Conservation (phyloP, 2,888 invertebrate genomes). For the Callinectes sapidus region DNA sequence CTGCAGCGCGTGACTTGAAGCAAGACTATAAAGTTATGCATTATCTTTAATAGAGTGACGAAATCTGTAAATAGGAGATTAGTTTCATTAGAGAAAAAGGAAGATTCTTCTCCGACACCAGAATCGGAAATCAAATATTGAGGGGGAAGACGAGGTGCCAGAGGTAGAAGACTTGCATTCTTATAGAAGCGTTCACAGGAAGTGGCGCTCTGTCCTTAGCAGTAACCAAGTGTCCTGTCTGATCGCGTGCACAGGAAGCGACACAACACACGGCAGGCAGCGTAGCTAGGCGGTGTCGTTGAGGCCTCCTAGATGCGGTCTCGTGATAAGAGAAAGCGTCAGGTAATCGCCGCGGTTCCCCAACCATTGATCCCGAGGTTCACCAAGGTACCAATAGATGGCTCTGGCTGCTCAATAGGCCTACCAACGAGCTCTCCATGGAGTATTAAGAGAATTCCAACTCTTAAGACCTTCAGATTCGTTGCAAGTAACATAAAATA, state of each 20-base stretch:
- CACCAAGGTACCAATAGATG: conserved; percentile 60
- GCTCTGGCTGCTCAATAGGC: conserved; percentile 67
- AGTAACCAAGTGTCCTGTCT: conserved; percentile 2
- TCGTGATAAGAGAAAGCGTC: conserved; percentile 42
- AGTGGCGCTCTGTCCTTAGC: conserved; percentile 18
- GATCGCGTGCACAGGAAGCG: background rate
- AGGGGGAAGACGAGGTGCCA: conserved; percentile 50
- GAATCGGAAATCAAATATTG: conserved; percentile 65
- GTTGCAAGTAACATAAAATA: background rate
- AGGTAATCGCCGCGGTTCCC: conserved; percentile 38
- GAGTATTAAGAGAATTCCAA: background rate
- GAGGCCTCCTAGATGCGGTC: background rate
- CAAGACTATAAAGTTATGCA: background rate
- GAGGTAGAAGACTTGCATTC: conserved; percentile 55
- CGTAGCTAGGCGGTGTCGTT: background rate
- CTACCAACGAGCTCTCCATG: conserved; percentile 41
- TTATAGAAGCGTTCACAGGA: conserved; percentile 33
- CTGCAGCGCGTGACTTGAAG: background rate
- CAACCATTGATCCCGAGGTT: conserved; percentile 56
- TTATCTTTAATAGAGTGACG: background rate
- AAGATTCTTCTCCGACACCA: conserved; percentile 39
- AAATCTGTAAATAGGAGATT: background rate
- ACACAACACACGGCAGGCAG: background rate
- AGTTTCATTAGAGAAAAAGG: background rate
- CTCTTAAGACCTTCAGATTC: background rate